Evolutionary conservation across 2,797 vertebrate species (phyloP).

Genomic region (Peromyscus melanophrys): DNA sequence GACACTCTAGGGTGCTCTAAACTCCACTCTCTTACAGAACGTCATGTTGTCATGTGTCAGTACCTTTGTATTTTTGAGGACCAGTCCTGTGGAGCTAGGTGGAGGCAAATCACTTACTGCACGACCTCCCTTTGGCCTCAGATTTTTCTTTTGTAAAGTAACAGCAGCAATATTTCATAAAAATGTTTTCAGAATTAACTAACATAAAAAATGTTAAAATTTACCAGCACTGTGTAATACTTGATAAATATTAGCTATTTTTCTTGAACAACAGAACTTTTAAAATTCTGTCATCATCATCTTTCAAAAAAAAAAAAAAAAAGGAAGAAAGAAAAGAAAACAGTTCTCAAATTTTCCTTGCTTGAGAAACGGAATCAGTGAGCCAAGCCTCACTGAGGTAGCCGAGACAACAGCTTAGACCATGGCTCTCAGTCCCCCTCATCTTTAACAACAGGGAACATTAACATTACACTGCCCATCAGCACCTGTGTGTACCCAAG

Average conservation of each 20-base stretch:
- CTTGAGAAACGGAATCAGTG: constrained; percentile 48
- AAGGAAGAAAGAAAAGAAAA: not conserved
- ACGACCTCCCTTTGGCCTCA: constrained; percentile 29
- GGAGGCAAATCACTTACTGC: not conserved
- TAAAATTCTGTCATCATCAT: constrained; percentile 3
- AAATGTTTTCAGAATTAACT: constrained; percentile 51
- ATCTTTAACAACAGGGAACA: constrained; percentile 38
- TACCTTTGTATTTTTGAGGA: constrained; percentile 19
- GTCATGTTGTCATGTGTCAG: not conserved
- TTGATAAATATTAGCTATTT: constrained; percentile 24
- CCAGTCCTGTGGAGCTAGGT: not conserved
- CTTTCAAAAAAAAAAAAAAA: not conserved
- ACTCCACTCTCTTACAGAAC: constrained; percentile 31
- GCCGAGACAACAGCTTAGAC: not conserved
- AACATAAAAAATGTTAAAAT: constrained; percentile 28
- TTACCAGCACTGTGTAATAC: not conserved
- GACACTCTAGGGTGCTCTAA: not conserved
- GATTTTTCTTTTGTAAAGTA: constrained; percentile 63
- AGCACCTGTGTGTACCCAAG: not conserved
- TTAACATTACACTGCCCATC: constrained; percentile 49
- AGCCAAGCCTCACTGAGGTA: constrained; percentile 10
- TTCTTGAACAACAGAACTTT: constrained; percentile 36
- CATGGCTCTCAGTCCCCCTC: not conserved
- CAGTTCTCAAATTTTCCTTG: constrained; percentile 6
- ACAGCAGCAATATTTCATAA: constrained; percentile 19